phyloP scores from a whole-genome alignment of 2,888 invertebrate species.

The Eubasilissa splendida region DNA sequence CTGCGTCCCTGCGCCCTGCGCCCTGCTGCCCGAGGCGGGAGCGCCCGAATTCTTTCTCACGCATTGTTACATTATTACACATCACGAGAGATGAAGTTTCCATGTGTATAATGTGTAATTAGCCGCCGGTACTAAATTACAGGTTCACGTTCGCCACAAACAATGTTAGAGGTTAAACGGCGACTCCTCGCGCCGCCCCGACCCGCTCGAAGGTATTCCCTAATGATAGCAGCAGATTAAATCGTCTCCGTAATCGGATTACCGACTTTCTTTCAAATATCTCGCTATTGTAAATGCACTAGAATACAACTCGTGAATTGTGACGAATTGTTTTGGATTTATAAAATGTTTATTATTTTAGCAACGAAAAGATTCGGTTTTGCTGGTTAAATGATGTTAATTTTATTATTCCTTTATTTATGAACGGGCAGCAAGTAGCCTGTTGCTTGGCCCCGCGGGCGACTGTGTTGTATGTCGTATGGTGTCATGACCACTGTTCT shows the following conservation, averaged over 20 bases:
- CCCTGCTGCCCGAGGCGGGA: conserved; percentile 50
- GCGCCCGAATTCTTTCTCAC: conserved; percentile 57
- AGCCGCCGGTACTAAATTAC: conserved; percentile 57
- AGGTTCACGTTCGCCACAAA: conserved; percentile 53
- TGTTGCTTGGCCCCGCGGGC: too few species aligned
- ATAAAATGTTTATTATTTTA: too few species aligned
- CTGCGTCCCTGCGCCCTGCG: not conserved
- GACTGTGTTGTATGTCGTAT: too few species aligned
- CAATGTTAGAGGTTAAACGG: conserved; percentile 52
- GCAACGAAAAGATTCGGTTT: too few species aligned
- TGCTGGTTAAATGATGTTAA: too few species aligned
- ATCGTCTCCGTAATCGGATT: not conserved
- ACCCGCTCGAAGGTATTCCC: not conserved
- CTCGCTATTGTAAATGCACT: too few species aligned
- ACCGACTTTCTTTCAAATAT: not conserved
- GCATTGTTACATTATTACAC: conserved; percentile 46
- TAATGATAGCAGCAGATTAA: not conserved
- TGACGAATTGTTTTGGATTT: too few species aligned
- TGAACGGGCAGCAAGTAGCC: too few species aligned
- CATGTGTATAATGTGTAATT: conserved; percentile 56
- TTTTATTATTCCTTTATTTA: too few species aligned
- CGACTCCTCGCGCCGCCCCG: not conserved
- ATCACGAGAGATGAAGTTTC: conserved; percentile 39
- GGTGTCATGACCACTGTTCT: too few species aligned
- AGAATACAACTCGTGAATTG: too few species aligned